Conservation (phyloP, 2,113 vertebrate genomes). For the Leptocoma aspasia region DNA sequence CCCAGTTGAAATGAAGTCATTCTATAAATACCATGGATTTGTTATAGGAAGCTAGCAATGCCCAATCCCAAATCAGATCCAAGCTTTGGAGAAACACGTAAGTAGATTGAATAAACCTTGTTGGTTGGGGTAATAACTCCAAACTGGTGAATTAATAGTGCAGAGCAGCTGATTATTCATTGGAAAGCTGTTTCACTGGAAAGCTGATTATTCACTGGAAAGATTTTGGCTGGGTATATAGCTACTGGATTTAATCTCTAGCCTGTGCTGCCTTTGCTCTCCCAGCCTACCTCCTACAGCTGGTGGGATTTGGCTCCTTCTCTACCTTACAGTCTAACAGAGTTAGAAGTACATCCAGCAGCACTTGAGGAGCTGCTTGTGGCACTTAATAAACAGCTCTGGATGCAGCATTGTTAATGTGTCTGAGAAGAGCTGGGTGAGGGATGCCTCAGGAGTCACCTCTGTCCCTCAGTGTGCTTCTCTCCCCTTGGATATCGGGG, state of each 20-base stretch:
- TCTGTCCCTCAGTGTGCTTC: not conserved
- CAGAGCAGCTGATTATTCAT: not conserved
- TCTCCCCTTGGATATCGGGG: rapidly evolving
- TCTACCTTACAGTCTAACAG: not conserved
- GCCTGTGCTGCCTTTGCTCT: not conserved
- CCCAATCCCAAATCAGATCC: not conserved
- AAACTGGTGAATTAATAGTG: not conserved
- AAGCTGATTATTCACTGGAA: no score
- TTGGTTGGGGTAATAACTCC: not conserved
- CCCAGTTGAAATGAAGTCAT: not conserved
- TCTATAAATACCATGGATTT: not conserved
- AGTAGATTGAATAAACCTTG: not conserved
- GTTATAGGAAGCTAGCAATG: not conserved
- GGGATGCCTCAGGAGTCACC: not conserved
- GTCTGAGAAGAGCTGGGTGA: not conserved
- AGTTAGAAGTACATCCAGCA: not conserved
- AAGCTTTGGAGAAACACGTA: not conserved
- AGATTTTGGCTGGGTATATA: not conserved
- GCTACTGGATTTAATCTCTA: not conserved
- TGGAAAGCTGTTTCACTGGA: not conserved
- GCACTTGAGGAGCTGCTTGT: not conserved
- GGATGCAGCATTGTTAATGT: not conserved
- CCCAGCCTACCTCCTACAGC: not conserved
- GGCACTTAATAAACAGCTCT: not conserved
- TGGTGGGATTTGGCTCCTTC: not conserved